Evolutionary conservation across 2,113 vertebrate species (phyloP).

Genomic region (Varanus salvator): DNA sequence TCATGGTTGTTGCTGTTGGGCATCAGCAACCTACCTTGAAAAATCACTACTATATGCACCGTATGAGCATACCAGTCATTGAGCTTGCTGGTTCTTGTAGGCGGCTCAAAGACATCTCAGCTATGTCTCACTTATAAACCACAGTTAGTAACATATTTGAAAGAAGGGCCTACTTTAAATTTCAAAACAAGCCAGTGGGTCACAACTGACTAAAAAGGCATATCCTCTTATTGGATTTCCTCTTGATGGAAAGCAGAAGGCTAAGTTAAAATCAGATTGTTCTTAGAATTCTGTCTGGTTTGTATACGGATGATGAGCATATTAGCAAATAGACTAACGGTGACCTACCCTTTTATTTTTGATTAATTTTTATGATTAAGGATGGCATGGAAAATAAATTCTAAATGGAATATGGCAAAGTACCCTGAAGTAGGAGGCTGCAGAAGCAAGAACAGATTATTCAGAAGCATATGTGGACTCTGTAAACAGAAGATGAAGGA

Average conservation of each 20-base stretch:
- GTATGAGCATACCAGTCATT: neutral
- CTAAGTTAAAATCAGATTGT: neutral
- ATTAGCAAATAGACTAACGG: constrained; percentile 9
- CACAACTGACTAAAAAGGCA: neutral
- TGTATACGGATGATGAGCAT: constrained; percentile 4
- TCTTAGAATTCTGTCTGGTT: constrained; percentile 35
- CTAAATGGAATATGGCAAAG: constrained; percentile 11
- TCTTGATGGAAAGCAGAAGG: neutral
- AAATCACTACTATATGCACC: neutral
- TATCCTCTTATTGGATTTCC: constrained; percentile 18
- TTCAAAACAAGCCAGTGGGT: neutral
- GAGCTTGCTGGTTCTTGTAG: neutral
- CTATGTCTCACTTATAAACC: neutral
- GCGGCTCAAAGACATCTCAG: neutral
- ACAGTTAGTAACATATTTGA: neutral
- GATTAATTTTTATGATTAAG: constrained; percentile 2
- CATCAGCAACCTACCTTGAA: neutral
- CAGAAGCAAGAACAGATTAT: neutral
- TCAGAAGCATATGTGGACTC: neutral
- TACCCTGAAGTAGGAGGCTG: neutral
- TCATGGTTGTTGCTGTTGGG: neutral
- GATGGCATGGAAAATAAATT: neutral
- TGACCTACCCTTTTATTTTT: constrained; percentile 32
- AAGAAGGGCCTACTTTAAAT: rapidly evolving
- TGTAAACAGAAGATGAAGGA: neutral